phyloP scores from a whole-genome alignment of 2,113 vertebrate genomes.

The Pelvicachromis taeniatus region DNA sequence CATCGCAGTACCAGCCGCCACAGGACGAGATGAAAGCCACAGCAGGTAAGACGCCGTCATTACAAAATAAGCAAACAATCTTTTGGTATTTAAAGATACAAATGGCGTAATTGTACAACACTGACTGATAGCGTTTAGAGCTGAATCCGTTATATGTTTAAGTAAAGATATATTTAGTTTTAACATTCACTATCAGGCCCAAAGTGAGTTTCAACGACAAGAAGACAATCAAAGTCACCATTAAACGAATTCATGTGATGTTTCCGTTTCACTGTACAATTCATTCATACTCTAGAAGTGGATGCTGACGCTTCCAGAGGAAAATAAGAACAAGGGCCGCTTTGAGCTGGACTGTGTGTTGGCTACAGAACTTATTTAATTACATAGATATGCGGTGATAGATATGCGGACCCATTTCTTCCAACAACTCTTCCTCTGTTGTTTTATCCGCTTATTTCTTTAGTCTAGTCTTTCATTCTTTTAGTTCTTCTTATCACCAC shows the following conservation, averaged over 20 bases:
- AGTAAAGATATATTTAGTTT: background rate
- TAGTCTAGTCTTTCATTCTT: background rate
- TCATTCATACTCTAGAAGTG: background rate
- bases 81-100: background rate
- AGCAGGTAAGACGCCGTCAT: slow-evolving; percentile 26
- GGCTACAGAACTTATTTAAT: slow-evolving; percentile 6
- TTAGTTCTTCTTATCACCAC: background rate
- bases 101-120: background rate
- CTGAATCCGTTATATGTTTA: background rate
- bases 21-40: background rate
- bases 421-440: background rate
- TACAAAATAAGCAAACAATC: background rate
- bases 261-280: background rate
- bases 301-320: background rate
- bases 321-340: slow-evolving; percentile 19
- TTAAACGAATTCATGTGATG: slow-evolving; percentile 5
- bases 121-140: background rate
- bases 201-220: background rate
- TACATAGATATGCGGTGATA: background rate
- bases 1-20: background rate
- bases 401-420: background rate
- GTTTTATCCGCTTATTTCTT: background rate
- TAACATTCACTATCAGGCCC: background rate
- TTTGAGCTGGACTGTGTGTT: slow-evolving; percentile 1
- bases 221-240: background rate